Conservation (phyloP, 2,113 vertebrate genomes). For the Lutjanus erythropterus region DNA sequence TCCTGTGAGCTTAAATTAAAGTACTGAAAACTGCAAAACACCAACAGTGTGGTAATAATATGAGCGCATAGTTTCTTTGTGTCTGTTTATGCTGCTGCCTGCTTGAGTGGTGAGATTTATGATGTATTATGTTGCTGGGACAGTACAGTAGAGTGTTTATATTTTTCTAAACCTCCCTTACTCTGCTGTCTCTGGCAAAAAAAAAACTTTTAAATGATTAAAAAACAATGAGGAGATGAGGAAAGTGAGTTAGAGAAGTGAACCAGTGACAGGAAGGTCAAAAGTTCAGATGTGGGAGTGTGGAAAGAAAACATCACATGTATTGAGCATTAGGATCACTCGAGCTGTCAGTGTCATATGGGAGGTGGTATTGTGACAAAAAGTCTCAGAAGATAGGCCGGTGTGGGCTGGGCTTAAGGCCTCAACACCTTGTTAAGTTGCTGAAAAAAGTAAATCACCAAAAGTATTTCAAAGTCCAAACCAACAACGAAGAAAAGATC, state of each 20-base stretch:
- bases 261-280: not conserved
- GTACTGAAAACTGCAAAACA: not conserved
- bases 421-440: no score
- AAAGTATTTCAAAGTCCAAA: no score
- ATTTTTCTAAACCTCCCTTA: not conserved
- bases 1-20: conserved; percentile 9
- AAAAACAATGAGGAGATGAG: not conserved
- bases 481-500: no score
- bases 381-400: no score
- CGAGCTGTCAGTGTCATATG: not conserved
- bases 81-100: not conserved
- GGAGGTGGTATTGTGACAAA: no score
- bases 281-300: conserved; percentile 6
- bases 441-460: no score
- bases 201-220: no score
- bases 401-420: no score
- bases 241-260: not conserved
- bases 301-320: not conserved
- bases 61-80: not conserved
- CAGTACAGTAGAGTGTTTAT: not conserved
- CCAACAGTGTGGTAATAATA: not conserved
- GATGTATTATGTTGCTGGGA: not conserved
- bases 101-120: not conserved
- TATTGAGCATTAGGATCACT: not conserved
- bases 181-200: not conserved